These are phyloP conservation scores for Leptinotarsa undecemlineata DNA, from an alignment of 1,140 invertebrate genomes.

Conservation along the genomic window DNA sequence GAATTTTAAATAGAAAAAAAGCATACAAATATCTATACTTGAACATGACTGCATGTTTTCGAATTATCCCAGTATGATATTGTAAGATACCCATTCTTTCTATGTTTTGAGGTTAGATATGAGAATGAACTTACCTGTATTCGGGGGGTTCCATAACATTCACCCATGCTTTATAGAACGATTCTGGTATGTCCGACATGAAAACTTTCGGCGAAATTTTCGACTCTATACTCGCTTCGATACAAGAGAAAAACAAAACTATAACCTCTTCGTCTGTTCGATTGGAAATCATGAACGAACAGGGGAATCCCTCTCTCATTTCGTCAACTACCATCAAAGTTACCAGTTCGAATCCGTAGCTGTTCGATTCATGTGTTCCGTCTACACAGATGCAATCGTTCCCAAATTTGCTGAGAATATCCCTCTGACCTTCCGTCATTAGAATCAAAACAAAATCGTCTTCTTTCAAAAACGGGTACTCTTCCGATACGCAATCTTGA, in stretches of 20 bases:
- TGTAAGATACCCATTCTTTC: too few species aligned
- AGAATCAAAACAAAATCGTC: constrained; percentile 34
- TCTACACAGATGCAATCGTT: constrained; percentile 33
- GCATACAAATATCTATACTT: too few species aligned
- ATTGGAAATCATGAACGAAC: constrained; percentile 35
- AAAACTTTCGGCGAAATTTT: constrained; percentile 27
- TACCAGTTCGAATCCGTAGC: constrained; percentile 27
- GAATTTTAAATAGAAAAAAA: neutral
- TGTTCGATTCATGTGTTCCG: constrained; percentile 30
- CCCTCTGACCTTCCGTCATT: constrained; percentile 26
- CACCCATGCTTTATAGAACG: constrained; percentile 31
- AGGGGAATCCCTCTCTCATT: constrained; percentile 27
- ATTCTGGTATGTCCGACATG: constrained; percentile 33
- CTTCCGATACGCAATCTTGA: constrained; percentile 7
- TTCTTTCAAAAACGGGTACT: constrained; percentile 15
- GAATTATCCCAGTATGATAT: too few species aligned
- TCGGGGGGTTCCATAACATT: constrained; percentile 24
- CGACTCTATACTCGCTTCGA: constrained; percentile 10
- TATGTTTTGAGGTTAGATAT: too few species aligned
- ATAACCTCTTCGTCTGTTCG: constrained; percentile 21
- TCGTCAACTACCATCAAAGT: constrained; percentile 33
- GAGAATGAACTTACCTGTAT: constrained; percentile 10
- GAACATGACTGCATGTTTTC: too few species aligned
- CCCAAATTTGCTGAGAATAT: constrained; percentile 9
- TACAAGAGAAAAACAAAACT: constrained; percentile 22